A percentile compares a stretch with the other conserved stretches of the same genome.
Evolutionary conservation across 2,888 invertebrate genomes (phyloP).

Genomic region (Bellardia bayeri): DNA sequence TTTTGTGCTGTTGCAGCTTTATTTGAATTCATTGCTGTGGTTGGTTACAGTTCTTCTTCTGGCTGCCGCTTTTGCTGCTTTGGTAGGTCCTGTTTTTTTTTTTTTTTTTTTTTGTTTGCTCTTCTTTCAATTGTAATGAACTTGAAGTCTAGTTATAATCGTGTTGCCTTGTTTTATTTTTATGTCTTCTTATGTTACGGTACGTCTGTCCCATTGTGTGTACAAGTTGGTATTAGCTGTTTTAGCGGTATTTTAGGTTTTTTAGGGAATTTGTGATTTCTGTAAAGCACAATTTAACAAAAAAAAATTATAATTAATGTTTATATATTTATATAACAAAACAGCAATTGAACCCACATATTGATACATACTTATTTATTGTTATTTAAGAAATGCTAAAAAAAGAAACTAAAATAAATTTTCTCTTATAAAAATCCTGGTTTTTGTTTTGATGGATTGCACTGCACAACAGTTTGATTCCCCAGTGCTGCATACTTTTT

Average conservation of each 20-base stretch:
- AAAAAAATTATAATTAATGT: too few relatives aligned
- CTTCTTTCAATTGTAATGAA: slow-evolving; percentile 64
- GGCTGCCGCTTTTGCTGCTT: slow-evolving; percentile 47
- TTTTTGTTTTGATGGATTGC: too few relatives aligned
- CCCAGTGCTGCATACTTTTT: too few relatives aligned
- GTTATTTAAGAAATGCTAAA: too few relatives aligned
- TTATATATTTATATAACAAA: too few relatives aligned
- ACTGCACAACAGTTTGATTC: too few relatives aligned
- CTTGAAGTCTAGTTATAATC: slow-evolving; percentile 60
- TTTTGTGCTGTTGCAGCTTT: slow-evolving; percentile 52
- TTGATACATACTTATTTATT: too few relatives aligned
- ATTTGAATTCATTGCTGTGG: slow-evolving; percentile 67
- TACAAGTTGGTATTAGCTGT: neutral
- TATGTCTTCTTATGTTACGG: slow-evolving; percentile 55
- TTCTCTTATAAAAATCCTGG: too few relatives aligned
- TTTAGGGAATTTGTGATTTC: neutral
- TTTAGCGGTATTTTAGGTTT: neutral
- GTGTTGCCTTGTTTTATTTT: slow-evolving; percentile 48
- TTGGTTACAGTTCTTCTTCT: slow-evolving; percentile 48
- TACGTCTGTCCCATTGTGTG: slow-evolving; percentile 31
- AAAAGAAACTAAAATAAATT: too few relatives aligned
- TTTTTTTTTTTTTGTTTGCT: slow-evolving; percentile 19
- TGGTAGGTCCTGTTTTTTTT: slow-evolving; percentile 42
- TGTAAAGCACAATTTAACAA: too few relatives aligned
- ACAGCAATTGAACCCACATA: too few relatives aligned